These are phyloP conservation scores for Alosa alosa DNA, from an alignment of 2,113 vertebrate genomes.

Conservation along the genomic window DNA sequence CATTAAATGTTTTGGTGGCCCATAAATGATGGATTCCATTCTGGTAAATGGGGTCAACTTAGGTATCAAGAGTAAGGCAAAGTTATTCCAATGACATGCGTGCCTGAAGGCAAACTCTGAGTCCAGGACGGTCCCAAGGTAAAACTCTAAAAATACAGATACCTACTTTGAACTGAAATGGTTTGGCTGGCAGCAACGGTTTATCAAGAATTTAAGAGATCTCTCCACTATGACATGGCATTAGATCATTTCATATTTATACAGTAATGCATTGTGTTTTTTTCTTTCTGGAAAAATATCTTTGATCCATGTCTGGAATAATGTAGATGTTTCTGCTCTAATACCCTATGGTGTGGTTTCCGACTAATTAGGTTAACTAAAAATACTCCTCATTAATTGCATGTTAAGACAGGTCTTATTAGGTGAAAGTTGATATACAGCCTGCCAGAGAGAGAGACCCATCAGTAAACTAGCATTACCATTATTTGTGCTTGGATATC, in stretches of 20 bases:
- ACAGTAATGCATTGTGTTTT: background rate
- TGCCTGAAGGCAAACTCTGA: constrained; percentile 58
- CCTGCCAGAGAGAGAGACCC: background rate
- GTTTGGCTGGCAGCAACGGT: constrained; percentile 53
- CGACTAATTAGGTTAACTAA: background rate
- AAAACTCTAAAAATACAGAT: constrained; percentile 63
- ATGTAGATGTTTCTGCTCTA: background rate
- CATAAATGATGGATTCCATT: constrained; percentile 52
- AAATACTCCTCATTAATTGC: background rate
- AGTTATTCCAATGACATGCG: constrained; percentile 71
- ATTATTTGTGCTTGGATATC: background rate
- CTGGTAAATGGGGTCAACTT: constrained; percentile 46
- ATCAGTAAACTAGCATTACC: background rate
- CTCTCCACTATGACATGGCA: background rate
- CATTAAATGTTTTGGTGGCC: constrained; percentile 10
- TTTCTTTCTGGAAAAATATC: background rate
- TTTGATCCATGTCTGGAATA: background rate
- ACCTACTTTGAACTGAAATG: constrained; percentile 54
- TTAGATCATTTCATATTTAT: constrained; percentile 1
- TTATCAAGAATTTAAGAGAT: constrained; percentile 56
- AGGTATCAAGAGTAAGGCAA: constrained; percentile 63
- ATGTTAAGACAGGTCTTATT: background rate
- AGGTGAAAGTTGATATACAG: background rate
- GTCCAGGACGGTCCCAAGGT: constrained; percentile 60
- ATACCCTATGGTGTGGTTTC: background rate